Evolutionary conservation across 2,113 vertebrate species (phyloP).

Genomic region (Ahaetulla prasina): DNA sequence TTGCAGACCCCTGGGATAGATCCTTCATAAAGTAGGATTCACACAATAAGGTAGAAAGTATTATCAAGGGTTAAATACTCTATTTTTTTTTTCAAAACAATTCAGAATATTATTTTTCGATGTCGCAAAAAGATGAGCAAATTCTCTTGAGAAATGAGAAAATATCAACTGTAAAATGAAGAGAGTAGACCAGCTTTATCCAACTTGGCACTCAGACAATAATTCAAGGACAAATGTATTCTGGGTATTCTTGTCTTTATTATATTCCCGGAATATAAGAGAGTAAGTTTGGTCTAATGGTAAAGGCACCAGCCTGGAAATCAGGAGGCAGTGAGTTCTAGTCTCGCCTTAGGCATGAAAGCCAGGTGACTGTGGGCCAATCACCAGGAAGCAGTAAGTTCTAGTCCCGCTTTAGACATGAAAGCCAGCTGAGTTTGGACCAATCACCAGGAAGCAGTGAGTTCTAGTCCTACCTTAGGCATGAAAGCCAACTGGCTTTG

Average conservation of each 20-base stretch:
- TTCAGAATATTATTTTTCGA: background rate
- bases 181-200: background rate
- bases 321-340: background rate
- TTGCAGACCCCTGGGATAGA: too few species aligned
- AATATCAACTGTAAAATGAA: background rate
- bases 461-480: too few species aligned
- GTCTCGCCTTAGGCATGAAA: too few species aligned
- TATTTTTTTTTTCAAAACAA: background rate
- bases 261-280: background rate
- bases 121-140: background rate
- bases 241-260: background rate
- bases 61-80: background rate
- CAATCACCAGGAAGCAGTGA: too few species aligned
- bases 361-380: too few species aligned
- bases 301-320: background rate
- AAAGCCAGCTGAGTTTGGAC: too few species aligned
- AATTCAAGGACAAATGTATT: background rate
- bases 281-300: background rate
- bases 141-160: background rate
- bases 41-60: background rate
- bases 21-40: background rate
- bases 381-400: too few species aligned
- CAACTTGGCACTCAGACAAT: background rate
- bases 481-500: too few species aligned
- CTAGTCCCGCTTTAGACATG: too few species aligned